These are phyloP conservation scores for Gallinago stenura DNA, from an alignment of 2,797 vertebrate species.

Conservation along the genomic window DNA sequence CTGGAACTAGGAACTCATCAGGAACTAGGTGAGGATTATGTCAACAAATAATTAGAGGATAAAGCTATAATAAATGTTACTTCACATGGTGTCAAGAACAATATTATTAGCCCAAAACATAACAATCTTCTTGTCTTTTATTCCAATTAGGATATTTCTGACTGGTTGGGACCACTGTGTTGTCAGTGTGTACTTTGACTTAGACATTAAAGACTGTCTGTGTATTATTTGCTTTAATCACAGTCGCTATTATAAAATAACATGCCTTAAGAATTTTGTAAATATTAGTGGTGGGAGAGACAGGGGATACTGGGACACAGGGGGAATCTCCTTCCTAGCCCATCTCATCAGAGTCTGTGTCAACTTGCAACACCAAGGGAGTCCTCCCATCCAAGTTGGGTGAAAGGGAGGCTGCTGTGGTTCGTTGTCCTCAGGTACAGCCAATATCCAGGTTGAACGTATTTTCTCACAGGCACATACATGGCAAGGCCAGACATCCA, in stretches of 20 bases:
- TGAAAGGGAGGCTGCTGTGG: background rate
- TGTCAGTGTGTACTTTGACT: background rate
- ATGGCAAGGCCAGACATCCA: too few relatives aligned
- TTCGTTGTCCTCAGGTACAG: background rate
- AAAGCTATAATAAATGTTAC: background rate
- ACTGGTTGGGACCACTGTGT: background rate
- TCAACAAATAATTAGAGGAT: background rate
- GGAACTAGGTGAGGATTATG: background rate
- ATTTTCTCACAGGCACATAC: background rate
- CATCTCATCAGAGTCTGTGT: background rate
- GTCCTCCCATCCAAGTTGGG: rapidly evolving
- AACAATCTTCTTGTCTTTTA: background rate
- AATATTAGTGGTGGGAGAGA: background rate
- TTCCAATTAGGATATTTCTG: background rate
- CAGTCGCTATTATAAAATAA: background rate
- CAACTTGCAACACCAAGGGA: background rate
- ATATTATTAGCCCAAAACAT: background rate
- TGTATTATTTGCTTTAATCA: background rate
- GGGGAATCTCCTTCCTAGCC: background rate
- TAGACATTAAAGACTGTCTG: background rate
- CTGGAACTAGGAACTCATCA: too few relatives aligned
- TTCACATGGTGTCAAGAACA: background rate
- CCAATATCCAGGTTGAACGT: background rate
- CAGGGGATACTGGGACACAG: rapidly evolving
- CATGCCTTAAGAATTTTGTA: background rate